Evolutionary conservation across 2,888 invertebrate species (phyloP).

Genomic region (Synanthedon andrenaeformis): DNA sequence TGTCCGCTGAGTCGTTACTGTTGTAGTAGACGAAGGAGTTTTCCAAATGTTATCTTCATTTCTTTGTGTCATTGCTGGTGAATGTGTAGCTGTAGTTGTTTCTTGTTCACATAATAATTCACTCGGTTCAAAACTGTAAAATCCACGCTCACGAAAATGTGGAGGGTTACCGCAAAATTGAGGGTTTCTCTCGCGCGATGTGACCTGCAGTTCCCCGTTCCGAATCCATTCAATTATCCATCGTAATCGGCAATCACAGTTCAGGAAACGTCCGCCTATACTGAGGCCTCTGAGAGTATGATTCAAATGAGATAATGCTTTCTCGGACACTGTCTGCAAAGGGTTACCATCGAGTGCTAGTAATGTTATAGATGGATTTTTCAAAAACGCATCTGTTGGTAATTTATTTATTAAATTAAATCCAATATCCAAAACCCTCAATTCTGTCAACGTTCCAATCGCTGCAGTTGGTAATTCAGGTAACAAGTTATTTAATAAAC

Average conservation of each 20-base stretch:
- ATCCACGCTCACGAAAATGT: constrained; percentile 82
- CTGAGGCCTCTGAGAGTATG: constrained; percentile 86
- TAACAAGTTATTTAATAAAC: constrained; percentile 88
- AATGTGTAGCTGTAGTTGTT: constrained; percentile 19
- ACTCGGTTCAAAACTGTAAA: constrained; percentile 87
- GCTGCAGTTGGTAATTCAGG: constrained; percentile 89
- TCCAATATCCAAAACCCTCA: constrained; percentile 91
- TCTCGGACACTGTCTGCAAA: constrained; percentile 83
- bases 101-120: constrained; percentile 75
- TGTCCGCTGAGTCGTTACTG: constrained; percentile 9
- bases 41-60: constrained; percentile 16
- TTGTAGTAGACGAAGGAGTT: constrained; percentile 27
- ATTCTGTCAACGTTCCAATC: constrained; percentile 79
- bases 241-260: constrained; percentile 87
- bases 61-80: constrained; percentile 6
- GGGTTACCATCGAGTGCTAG: constrained; percentile 93
- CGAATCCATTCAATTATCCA: constrained; percentile 95
- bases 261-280: constrained; percentile 87
- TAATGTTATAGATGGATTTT: constrained; percentile 86
- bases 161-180: constrained; percentile 92
- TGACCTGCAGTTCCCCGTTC: constrained; percentile 89
- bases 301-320: constrained; percentile 83
- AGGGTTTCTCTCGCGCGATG: constrained; percentile 90
- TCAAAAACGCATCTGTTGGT: constrained; percentile 82
- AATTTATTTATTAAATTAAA: constrained; percentile 89